These are phyloP conservation scores for Trissoscelio sp. DNA, from an alignment of 2,888 invertebrate species.

Conservation along the genomic window DNA sequence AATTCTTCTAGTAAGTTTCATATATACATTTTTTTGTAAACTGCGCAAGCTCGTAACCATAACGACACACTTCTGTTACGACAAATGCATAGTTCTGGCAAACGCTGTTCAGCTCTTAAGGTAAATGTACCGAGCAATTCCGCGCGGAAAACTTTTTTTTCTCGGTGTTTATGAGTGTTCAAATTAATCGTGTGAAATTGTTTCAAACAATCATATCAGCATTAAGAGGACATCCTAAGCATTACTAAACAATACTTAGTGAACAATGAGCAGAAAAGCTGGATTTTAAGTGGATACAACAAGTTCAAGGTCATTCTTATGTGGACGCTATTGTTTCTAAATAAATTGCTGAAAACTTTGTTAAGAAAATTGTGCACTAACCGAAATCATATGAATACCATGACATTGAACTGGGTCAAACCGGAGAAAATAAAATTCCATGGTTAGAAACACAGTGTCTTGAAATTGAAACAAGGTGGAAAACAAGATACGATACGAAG, in stretches of 20 bases:
- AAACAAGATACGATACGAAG: constrained; percentile 10
- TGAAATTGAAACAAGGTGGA: background rate
- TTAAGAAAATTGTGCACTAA: constrained; percentile 69
- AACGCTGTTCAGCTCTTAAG: constrained; percentile 41
- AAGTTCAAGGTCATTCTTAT: constrained; percentile 72
- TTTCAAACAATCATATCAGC: background rate
- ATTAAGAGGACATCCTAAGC: background rate
- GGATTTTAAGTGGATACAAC: constrained; percentile 29
- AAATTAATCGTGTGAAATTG: background rate
- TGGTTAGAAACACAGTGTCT: constrained; percentile 26
- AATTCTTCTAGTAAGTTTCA: constrained; percentile 10
- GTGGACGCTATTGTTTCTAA: constrained; percentile 76
- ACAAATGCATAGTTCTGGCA: constrained; percentile 52
- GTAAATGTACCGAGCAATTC: constrained; percentile 50
- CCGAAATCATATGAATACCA: constrained; percentile 1
- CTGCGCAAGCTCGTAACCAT: constrained; percentile 72
- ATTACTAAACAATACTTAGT: background rate
- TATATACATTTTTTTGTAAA: background rate
- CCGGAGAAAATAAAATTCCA: constrained; percentile 48
- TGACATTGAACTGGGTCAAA: background rate
- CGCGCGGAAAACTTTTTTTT: background rate
- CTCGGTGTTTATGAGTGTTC: background rate
- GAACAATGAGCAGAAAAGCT: background rate
- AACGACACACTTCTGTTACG: constrained; percentile 65
- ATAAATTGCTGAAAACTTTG: constrained; percentile 72